A percentile compares a stretch with the other conserved stretches of the same genome.
These are phyloP conservation scores for Papilio elwesi DNA, from an alignment of 2,888 invertebrate species.

Conservation along the genomic window DNA sequence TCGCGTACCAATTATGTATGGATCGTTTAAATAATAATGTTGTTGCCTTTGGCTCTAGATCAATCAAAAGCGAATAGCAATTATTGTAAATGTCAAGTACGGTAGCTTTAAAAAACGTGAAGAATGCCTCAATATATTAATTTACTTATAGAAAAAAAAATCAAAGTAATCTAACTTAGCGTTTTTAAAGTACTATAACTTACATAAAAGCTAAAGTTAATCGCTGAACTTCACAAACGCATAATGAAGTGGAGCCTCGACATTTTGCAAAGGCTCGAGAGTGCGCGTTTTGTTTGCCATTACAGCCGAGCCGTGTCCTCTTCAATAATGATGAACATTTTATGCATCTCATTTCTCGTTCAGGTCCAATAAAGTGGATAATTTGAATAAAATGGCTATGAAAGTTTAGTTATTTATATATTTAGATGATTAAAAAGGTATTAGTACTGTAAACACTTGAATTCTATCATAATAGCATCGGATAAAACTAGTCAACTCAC, in stretches of 20 bases:
- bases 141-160: neutral
- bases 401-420: neutral
- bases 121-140: too few species aligned
- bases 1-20: too few species aligned
- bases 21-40: too few species aligned
- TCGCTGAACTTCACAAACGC: constrained; percentile 26
- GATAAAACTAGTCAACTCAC: too few species aligned
- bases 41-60: too few species aligned
- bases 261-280: constrained; percentile 15
- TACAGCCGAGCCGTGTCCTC: constrained; percentile 4
- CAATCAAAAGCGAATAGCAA: too few species aligned
- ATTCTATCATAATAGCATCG: too few species aligned
- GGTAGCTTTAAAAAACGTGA: too few species aligned
- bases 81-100: too few species aligned
- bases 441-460: too few species aligned
- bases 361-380: neutral
- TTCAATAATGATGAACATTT: constrained; percentile 18
- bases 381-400: neutral
- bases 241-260: constrained; percentile 35
- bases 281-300: constrained; percentile 30
- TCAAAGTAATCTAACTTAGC: constrained; percentile 4
- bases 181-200: constrained; percentile 3
- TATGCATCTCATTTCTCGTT: constrained; percentile 6
- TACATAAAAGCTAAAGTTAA: constrained; percentile 14
- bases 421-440: too few species aligned